These are phyloP conservation scores for Halcyon chelicuti DNA, from an alignment of 2,797 vertebrate genomes.

Conservation along the genomic window DNA sequence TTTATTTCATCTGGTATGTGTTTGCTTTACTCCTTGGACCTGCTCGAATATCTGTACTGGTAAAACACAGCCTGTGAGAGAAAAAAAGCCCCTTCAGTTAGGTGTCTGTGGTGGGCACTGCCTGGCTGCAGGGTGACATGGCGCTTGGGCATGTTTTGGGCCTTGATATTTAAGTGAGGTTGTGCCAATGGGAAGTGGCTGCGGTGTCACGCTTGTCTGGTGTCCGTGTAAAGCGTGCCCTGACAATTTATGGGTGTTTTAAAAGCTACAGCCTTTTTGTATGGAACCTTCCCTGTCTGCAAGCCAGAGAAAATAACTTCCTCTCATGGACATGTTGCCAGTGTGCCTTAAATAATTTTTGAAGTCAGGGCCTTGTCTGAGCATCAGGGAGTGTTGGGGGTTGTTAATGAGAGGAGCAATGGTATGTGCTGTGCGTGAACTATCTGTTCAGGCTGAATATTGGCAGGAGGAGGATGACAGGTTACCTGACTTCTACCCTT, in stretches of 20 bases:
- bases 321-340: background rate
- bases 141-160: background rate
- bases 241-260: background rate
- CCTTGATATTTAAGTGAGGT: too few relatives aligned
- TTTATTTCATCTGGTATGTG: fast-evolving
- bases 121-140: too few relatives aligned
- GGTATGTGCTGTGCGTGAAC: fast-evolving
- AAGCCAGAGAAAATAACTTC: background rate
- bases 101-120: background rate
- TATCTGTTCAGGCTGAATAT: background rate
- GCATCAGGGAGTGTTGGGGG: fast-evolving
- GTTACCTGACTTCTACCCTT: background rate
- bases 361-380: background rate
- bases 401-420: background rate
- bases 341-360: background rate
- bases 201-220: fast-evolving
- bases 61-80: background rate
- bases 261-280: background rate
- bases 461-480: background rate
- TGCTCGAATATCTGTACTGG: fast-evolving
- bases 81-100: background rate
- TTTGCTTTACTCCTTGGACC: background rate
- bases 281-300: background rate
- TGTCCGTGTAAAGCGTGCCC: fast-evolving
- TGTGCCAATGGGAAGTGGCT: too few relatives aligned